Evolutionary conservation across 2,797 vertebrate genomes (phyloP).

Genomic region (Argya squamiceps): DNA sequence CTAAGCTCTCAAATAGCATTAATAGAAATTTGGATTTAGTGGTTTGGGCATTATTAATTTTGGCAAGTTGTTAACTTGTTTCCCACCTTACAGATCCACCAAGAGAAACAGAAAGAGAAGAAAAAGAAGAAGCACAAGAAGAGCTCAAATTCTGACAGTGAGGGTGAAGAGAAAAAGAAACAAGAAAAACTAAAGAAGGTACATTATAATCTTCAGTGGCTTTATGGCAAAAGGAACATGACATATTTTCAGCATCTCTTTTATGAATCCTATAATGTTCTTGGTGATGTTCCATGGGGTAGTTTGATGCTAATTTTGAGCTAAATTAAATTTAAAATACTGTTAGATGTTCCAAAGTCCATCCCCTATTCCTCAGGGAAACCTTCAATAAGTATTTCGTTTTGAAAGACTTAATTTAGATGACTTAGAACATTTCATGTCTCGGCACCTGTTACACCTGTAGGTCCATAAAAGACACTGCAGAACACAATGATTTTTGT

Average conservation of each 20-base stretch:
- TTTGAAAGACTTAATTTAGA: not conserved
- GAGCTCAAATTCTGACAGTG: conserved; percentile 87
- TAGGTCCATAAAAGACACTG: not conserved
- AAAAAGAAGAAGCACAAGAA: conserved; percentile 91
- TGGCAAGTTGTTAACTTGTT: not conserved
- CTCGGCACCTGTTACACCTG: not conserved
- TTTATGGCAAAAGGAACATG: not conserved
- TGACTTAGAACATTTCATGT: not conserved
- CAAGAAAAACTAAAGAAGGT: conserved; percentile 96
- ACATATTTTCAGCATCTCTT: not conserved
- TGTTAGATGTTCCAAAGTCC: not conserved
- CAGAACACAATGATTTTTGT: not conserved
- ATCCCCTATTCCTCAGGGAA: not conserved
- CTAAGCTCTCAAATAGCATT: not conserved
- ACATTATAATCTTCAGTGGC: not conserved
- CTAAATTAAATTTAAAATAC: not conserved
- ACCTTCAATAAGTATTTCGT: not conserved
- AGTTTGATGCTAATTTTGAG: not conserved
- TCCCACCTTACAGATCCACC: conserved; percentile 84
- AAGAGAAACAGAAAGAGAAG: conserved; percentile 92
- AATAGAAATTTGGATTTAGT: not conserved
- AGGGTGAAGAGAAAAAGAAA: conserved; percentile 92
- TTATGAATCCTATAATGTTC: not conserved
- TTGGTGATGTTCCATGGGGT: not conserved
- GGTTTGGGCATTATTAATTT: not conserved